These are phyloP conservation scores for Ophioninae sp. DNA, from an alignment of 2,888 invertebrate genomes.

Conservation along the genomic window DNA sequence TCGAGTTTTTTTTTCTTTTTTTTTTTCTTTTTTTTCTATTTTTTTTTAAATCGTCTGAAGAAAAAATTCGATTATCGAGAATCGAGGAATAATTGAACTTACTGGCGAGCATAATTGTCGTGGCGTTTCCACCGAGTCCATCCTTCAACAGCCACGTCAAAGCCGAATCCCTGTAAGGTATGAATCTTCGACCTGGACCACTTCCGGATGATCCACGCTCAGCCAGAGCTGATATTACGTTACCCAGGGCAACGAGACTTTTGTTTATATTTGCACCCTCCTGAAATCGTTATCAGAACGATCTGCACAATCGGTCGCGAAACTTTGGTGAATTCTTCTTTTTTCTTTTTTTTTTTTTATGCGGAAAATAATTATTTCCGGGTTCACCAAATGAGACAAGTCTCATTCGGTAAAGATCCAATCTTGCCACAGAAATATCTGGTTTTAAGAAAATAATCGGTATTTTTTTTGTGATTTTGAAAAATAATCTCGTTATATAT, in stretches of 20 bases:
- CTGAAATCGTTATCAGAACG: conserved; percentile 62
- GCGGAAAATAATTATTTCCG: neutral
- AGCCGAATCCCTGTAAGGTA: conserved; percentile 91
- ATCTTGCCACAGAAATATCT: too few relatives aligned
- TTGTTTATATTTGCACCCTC: conserved; percentile 89
- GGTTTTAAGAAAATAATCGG: too few relatives aligned
- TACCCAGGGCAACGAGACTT: conserved; percentile 90
- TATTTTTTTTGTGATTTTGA: too few relatives aligned
- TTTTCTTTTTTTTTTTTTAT: neutral
- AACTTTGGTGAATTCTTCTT: neutral
- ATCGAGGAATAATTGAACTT: conserved; percentile 70
- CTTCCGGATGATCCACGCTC: conserved; percentile 75
- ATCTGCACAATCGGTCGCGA: neutral
- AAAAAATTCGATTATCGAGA: conserved; percentile 32
- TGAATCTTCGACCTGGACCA: conserved; percentile 82
- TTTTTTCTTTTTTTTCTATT: neutral
- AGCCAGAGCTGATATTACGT: conserved; percentile 89
- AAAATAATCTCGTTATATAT: too few relatives aligned
- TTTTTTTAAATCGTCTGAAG: conserved; percentile 3
- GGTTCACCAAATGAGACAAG: neutral
- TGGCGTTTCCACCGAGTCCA: conserved; percentile 90
- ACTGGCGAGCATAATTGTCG: conserved; percentile 91
- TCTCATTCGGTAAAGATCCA: too few relatives aligned
- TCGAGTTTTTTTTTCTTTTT: conserved; percentile 6
- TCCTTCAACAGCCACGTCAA: conserved; percentile 92